Conservation (phyloP, 1,140 invertebrate genomes). For the Dreissena rostriformis region DNA sequence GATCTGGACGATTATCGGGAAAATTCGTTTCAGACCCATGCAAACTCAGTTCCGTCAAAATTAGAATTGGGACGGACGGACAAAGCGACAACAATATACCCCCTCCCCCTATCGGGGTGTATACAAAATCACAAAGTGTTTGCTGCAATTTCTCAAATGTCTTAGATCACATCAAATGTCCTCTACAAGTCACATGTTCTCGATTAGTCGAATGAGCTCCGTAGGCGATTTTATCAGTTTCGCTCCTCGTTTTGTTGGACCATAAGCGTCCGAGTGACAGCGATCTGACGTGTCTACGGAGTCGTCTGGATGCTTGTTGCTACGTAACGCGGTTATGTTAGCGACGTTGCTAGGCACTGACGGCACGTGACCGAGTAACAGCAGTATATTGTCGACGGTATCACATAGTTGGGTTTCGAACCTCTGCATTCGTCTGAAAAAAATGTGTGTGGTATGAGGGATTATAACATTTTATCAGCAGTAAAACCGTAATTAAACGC, state of each 20-base stretch:
- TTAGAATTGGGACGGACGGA: too few species aligned
- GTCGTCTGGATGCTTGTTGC: too few species aligned
- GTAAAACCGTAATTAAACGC: too few species aligned
- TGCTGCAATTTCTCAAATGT: neutral
- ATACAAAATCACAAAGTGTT: too few species aligned
- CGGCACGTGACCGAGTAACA: constrained; percentile 40
- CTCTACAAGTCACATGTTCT: constrained; percentile 9
- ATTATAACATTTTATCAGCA: too few species aligned
- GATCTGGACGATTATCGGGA: too few species aligned
- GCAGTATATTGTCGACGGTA: constrained; percentile 54
- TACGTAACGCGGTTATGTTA: neutral
- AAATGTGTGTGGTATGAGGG: too few species aligned
- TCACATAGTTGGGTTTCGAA: constrained; percentile 46
- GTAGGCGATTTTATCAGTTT: constrained; percentile 28
- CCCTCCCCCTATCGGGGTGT: too few species aligned
- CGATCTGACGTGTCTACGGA: neutral
- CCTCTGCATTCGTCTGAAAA: constrained; percentile 53
- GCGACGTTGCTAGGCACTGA: neutral
- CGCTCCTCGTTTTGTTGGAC: neutral
- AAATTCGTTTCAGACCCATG: too few species aligned
- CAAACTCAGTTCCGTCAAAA: too few species aligned
- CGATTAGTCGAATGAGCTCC: constrained; percentile 12
- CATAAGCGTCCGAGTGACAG: neutral
- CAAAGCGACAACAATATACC: too few species aligned
- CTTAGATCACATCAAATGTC: neutral